Evolutionary conservation across 2,113 vertebrate genomes (phyloP).

Genomic region (Alectura lathami): DNA sequence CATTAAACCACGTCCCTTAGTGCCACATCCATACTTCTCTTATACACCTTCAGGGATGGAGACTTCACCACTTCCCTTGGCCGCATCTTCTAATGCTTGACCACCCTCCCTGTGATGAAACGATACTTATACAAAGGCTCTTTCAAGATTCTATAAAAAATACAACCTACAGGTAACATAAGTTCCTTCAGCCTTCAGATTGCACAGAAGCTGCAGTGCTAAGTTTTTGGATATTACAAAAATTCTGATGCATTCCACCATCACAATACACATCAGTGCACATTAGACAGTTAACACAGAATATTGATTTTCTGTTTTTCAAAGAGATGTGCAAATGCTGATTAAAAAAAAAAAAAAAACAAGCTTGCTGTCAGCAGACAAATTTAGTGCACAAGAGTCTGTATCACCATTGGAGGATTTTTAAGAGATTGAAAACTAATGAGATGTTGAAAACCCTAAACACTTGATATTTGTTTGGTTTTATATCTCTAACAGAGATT

Average conservation of each 20-base stretch:
- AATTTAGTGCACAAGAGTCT: not conserved
- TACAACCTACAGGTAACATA: rapidly evolving
- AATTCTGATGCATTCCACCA: not conserved
- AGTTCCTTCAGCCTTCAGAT: not conserved
- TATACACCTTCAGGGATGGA: not conserved
- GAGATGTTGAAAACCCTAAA: not conserved
- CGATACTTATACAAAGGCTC: not conserved
- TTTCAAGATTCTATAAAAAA: not conserved
- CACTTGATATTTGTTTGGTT: not conserved
- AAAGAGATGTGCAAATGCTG: not conserved
- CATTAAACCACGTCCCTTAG: not conserved
- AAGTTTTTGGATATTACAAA: not conserved
- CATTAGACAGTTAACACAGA: not conserved
- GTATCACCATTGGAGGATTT: not conserved
- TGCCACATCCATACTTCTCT: not conserved
- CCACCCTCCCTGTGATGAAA: not conserved
- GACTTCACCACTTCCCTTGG: not conserved
- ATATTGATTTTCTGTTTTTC: not conserved
- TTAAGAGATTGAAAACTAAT: not conserved
- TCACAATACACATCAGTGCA: too few relatives aligned
- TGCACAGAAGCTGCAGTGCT: not conserved
- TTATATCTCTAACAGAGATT: not conserved
- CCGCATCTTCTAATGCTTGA: not conserved
- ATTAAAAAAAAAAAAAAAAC: not conserved
- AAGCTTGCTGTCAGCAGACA: not conserved